Evolutionary conservation across 2,888 invertebrate species (phyloP), one percentile per base, ranked within the genome.

Genomic region (Netelia fuscicornis): DNA sequence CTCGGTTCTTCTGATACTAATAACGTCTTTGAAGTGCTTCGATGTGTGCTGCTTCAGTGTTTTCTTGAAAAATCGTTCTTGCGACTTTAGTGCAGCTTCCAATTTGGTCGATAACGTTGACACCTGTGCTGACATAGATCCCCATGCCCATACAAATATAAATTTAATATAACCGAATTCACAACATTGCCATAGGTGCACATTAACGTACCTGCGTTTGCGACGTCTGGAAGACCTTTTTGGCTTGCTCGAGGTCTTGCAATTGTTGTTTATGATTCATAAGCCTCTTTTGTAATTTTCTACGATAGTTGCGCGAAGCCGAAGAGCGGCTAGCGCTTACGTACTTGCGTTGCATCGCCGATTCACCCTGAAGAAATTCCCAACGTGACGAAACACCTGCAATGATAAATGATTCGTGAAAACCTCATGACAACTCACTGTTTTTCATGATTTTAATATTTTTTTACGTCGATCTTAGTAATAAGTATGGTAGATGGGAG

Each of bases 331-430:
- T 92, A 1, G 92, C 90, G 64, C 89, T 93, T 1, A 91, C 91
- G 44, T 92, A 93, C 82, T 93, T 93, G 91, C 88, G 94, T 93
- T 92, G 96, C 95, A 93, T 96, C 92, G 91, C 96, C 91, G 94
- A 95, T 93, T 97, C 97, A 81, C 98, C 98, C 87, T 97, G 97
- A 91, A 98, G 97, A 95, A 98, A 98, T 93, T 98, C 98, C 98
- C 98, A 98, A 81, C 98, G 96, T 74, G 95, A 95, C 37, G 95
- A 90, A 20, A 91, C 86, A 83, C 92, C 93, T 92, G 48, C 17
- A 20, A 58, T 8, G 48, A 13, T 13, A 13, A 68, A 67, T 37
- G 23, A 52, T 20, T 30, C 20, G 37, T 37, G 10, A 13, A 30
- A n/a, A 48, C 10, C 1, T 9, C 8, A 37, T 2, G 13, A 11